Conservation (phyloP, 2,888 invertebrate genomes). For the Drosophila affinis region DNA sequence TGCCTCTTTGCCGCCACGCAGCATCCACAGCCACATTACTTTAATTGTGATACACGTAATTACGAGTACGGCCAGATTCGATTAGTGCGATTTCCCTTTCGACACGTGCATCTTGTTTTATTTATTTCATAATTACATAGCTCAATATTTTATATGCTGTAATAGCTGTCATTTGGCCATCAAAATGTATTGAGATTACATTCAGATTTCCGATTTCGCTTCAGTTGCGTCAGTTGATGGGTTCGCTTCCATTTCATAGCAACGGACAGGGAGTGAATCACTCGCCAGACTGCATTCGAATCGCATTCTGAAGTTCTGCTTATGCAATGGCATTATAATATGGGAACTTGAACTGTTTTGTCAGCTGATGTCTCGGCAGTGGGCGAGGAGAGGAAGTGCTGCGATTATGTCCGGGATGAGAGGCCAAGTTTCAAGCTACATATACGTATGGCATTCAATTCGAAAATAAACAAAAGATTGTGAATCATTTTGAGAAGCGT, state of each 20-base stretch:
- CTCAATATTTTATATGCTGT: constrained; percentile 12
- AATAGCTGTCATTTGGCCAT: constrained; percentile 36
- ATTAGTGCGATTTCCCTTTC: constrained; percentile 2
- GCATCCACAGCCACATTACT: constrained; percentile 3
- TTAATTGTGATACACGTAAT: constrained; percentile 13
- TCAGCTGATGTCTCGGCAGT: background rate
- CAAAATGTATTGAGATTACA: constrained; percentile 12
- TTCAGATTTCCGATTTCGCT: constrained; percentile 8
- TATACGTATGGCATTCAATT: background rate
- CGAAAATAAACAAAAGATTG: constrained; percentile 14
- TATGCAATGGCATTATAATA: constrained; percentile 13
- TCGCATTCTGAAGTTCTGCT: constrained; percentile 22
- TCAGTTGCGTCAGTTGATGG: constrained; percentile 6
- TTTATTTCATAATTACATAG: constrained; percentile 10
- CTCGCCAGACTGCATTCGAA: background rate
- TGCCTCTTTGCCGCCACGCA: background rate
- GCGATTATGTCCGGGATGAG: constrained; percentile 25
- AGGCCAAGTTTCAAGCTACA: constrained; percentile 2
- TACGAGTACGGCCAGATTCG: background rate
- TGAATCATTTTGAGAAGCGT: constrained; percentile 10
- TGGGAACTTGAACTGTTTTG: constrained; percentile 15
- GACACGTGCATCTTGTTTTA: constrained; percentile 8
- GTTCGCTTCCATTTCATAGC: background rate
- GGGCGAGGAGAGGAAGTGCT: constrained; percentile 19
- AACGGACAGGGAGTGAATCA: constrained; percentile 12